Base-by-base conservation (phyloP, 2,888 invertebrate genomes). In the Andrena chrysosceles region DNA sequence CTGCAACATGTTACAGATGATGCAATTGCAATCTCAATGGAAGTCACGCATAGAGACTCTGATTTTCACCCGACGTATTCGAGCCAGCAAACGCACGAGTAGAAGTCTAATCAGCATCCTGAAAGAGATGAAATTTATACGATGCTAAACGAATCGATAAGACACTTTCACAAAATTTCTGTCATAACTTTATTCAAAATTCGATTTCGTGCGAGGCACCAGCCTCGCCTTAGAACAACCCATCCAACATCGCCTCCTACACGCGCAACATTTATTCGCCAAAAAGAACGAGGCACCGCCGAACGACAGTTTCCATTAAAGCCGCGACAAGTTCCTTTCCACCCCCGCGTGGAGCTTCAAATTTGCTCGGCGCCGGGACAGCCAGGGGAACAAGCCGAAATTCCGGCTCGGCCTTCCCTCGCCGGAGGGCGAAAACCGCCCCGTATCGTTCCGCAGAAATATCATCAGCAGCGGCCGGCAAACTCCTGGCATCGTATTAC, bases 401-500 rank as follows among this genome's bases (percentile, higher is more conserved):
- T 56, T 59, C 56, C 69, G 35, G 33, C 56, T 13, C 56, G 54
- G 35, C 16, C 10, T 33, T 23, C 20, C 23, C 54, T 29, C 52
- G 54, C 52, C 31, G 23, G 52, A 67, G 56, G 56, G 33, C 29
- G 52, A 68, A 48, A 63, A 23, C 52, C 48, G 26, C 54, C 52
- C 23, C 33, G 33, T 26, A 31, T 71, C 29, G 63, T 77, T 33
- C 64, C 70, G 48, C 69, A 35, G 81, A 86, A 86, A 77, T 81
- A 79, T 86, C 68, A 81, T 77, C 35, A 33, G 60, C 59, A 52
- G 31, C 54, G 33, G 35, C 48, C 68, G 76, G 68, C 71, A 56
- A 60, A 67, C 66, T 67, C 35, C 77, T 56, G 63, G 77, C 56
- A 59, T 83, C 83, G 33, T 76, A 70, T 83, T 77, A 72, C 81